Percentiles rank a stretch among this genome's conserved stretches.
phyloP scores from a whole-genome alignment of 2,797 vertebrate species.

The Tamandua tetradactyla region DNA sequence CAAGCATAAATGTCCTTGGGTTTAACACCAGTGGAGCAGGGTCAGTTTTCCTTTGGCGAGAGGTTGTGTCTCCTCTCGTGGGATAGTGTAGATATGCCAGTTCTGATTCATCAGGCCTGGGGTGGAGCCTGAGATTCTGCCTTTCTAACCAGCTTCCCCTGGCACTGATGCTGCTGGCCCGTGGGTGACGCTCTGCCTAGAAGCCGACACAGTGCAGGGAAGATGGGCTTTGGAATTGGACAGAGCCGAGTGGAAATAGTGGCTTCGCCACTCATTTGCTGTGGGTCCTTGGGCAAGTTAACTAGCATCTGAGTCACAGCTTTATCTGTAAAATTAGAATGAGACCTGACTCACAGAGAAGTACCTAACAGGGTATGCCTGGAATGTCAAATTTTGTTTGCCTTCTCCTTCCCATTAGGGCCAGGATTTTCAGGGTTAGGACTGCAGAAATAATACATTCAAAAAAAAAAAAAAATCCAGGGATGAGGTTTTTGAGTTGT shows the following conservation, averaged over 20 bases:
- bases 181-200: neutral
- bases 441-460: neutral
- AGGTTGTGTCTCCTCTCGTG: neutral
- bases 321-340: neutral
- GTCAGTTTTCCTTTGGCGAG: neutral
- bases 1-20: neutral
- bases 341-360: neutral
- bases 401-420: neutral
- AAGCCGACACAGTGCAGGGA: neutral
- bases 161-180: accelerated
- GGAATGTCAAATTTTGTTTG: neutral
- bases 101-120: neutral
- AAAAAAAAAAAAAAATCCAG: neutral
- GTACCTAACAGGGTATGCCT: neutral
- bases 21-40: neutral
- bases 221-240: neutral
- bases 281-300: neutral
- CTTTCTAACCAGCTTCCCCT: neutral
- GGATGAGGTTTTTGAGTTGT: neutral
- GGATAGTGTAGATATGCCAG: neutral
- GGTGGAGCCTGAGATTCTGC: neutral
- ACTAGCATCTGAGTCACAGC: neutral
- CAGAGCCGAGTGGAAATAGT: neutral
- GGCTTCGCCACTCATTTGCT: neutral
- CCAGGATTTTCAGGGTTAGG: neutral